phyloP scores from a whole-genome alignment of 2,113 vertebrate genomes.

The Sylvietta virens region DNA sequence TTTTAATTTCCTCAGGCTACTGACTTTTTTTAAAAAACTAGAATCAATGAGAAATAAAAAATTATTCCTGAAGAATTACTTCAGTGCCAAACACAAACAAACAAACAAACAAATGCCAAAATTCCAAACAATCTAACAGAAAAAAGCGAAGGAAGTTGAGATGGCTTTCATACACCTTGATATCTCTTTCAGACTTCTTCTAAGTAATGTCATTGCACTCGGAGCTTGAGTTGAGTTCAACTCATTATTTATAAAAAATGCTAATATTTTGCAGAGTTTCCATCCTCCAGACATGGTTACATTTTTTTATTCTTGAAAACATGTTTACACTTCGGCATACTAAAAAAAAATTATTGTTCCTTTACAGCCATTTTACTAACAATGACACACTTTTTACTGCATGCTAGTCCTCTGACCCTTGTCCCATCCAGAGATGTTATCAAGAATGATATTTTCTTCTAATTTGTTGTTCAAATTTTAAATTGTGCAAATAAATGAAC shows the following conservation, averaged over 20 bases:
- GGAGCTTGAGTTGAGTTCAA: background rate
- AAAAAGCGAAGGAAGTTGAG: background rate
- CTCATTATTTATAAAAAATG: background rate
- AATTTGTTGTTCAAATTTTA: background rate
- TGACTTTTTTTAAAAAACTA: background rate
- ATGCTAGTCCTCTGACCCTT: background rate
- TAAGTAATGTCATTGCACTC: background rate
- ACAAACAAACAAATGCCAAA: background rate
- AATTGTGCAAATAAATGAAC: background rate
- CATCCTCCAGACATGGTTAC: background rate
- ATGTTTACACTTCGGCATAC: background rate
- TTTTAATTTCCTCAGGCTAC: background rate
- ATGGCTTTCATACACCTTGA: background rate
- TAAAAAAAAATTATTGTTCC: background rate
- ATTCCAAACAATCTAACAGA: background rate
- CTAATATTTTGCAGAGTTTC: background rate
- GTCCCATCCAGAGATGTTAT: background rate
- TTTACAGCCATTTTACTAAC: background rate
- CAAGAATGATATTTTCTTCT: background rate
- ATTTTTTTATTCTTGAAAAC: background rate
- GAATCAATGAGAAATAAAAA: background rate
- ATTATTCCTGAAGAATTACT: background rate
- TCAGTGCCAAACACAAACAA: background rate
- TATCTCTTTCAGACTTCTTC: background rate
- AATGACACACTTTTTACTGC: background rate